A percentile compares a stretch with the other conserved stretches of the same genome.
phyloP scores from a whole-genome alignment of 1,140 invertebrate genomes.

The Drosophila pseudoobscura region DNA sequence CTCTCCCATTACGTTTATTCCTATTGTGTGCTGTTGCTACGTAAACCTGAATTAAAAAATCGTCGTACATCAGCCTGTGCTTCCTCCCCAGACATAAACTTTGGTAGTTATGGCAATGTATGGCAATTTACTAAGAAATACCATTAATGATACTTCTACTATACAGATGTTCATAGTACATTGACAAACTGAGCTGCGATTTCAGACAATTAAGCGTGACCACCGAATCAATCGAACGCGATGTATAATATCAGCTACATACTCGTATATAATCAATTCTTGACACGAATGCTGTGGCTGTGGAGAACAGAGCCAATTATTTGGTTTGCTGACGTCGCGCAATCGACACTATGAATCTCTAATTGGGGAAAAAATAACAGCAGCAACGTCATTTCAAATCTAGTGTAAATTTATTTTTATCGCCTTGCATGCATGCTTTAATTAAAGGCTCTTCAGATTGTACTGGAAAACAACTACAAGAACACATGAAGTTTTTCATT shows the following conservation, averaged over 20 bases:
- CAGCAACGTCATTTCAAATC: conserved; percentile 52
- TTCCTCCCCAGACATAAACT: too few relatives aligned
- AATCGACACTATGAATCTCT: conserved; percentile 54
- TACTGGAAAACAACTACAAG: conserved; percentile 36
- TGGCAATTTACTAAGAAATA: too few relatives aligned
- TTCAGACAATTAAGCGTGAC: conserved; percentile 27
- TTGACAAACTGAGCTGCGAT: conserved; percentile 1
- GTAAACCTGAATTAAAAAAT: too few relatives aligned
- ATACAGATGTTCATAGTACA: conserved; percentile 10
- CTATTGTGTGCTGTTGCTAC: too few relatives aligned
- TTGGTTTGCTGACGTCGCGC: conserved; percentile 54
- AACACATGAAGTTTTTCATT: conserved; percentile 36
- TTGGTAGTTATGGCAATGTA: too few relatives aligned
- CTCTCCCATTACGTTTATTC: too few relatives aligned
- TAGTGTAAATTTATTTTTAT: conserved; percentile 62
- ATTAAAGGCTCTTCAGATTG: conserved; percentile 54
- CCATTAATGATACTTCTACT: too few relatives aligned
- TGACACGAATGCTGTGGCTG: conserved; percentile 39
- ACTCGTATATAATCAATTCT: conserved; percentile 50
- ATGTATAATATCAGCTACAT: conserved; percentile 42
- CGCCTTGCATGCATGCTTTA: conserved; percentile 56
- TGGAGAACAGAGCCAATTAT: conserved; percentile 46
- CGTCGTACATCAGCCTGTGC: too few relatives aligned
- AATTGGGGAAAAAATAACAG: conserved; percentile 50
- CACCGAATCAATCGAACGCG: conserved; percentile 42